Conservation (phyloP, 2,888 invertebrate genomes). For the Tuta absoluta region DNA sequence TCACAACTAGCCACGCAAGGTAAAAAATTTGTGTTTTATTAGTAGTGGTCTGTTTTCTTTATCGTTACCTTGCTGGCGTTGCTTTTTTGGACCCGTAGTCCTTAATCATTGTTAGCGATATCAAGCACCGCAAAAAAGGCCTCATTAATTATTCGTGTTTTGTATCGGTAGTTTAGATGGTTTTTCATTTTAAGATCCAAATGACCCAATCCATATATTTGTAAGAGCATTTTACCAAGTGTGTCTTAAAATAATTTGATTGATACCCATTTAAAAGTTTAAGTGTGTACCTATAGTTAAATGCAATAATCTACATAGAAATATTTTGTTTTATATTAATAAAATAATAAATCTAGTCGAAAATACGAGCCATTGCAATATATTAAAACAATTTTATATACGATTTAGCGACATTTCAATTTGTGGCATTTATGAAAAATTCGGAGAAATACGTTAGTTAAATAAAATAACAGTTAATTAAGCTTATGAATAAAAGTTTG, state of each 20-base stretch:
- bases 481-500: constrained; percentile 2
- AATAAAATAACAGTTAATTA: constrained; percentile 11
- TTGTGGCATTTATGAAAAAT: constrained; percentile 53
- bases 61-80: no score
- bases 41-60: no score
- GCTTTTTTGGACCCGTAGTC: no score
- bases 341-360: constrained; percentile 75
- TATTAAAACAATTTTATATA: constrained; percentile 53
- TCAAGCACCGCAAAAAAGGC: no score
- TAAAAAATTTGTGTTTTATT: no score
- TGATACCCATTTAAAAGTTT: background rate
- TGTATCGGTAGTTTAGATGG: constrained; percentile 5
- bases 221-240: constrained; percentile 1
- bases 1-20: no score
- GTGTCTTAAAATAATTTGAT: constrained; percentile 15
- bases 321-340: constrained; percentile 62
- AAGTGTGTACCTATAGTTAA: constrained; percentile 12
- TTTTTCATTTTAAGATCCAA: background rate
- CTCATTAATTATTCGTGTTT: no score
- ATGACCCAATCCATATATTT: background rate
- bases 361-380: constrained; percentile 80
- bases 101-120: no score
- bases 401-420: constrained; percentile 45
- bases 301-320: constrained; percentile 54
- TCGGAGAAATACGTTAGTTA: background rate